Conservation (phyloP, 2,888 invertebrate species). For the Agrochola litura region DNA sequence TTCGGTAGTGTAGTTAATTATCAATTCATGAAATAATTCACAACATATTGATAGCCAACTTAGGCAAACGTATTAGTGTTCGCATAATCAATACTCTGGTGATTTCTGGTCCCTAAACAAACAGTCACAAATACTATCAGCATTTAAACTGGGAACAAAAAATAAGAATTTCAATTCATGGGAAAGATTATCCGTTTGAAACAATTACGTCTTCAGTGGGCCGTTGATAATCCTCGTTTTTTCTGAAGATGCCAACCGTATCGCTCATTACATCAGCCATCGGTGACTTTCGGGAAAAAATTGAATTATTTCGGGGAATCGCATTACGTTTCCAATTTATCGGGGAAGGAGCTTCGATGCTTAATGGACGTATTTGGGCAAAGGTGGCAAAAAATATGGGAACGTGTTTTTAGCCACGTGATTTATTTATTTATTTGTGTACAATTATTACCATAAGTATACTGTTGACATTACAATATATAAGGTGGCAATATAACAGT, state of each 20-base stretch:
- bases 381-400: slow-evolving; percentile 25
- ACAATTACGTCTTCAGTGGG: slow-evolving; percentile 66
- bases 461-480: no score
- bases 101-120: slow-evolving; percentile 10
- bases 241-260: slow-evolving; percentile 52
- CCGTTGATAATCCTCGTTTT: slow-evolving; percentile 62
- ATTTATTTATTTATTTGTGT: background rate
- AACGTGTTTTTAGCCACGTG: background rate
- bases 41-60: background rate
- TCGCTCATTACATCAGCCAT: slow-evolving; percentile 62
- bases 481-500: no score
- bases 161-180: slow-evolving; percentile 62
- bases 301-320: slow-evolving; percentile 67
- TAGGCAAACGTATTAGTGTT: background rate
- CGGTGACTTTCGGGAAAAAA: slow-evolving; percentile 63
- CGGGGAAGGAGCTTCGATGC: slow-evolving; percentile 36
- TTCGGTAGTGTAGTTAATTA: background rate
- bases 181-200: slow-evolving; percentile 67
- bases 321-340: slow-evolving; percentile 70
- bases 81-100: background rate
- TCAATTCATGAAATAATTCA: background rate
- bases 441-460: no score
- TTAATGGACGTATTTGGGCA: slow-evolving; percentile 54
- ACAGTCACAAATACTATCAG: slow-evolving; percentile 7
- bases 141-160: slow-evolving; percentile 30